Percentiles rank a stretch among this genome's conserved stretches.
These are phyloP conservation scores for Cynodonichthys magdalenae DNA, from an alignment of 2,797 vertebrate genomes.

Conservation along the genomic window DNA sequence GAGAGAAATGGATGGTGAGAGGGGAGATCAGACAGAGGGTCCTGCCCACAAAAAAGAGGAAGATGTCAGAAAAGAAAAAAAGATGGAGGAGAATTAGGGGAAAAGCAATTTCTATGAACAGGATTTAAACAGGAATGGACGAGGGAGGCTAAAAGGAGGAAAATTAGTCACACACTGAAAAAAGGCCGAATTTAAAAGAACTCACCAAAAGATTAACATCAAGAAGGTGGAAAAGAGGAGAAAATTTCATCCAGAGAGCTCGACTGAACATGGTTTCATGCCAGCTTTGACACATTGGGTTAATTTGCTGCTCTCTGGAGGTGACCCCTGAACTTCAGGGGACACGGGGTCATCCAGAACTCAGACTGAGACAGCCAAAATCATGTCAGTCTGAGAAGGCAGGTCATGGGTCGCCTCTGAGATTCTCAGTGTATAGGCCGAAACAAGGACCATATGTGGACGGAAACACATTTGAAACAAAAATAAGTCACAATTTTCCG, in stretches of 20 bases:
- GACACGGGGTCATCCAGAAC: conserved; percentile 73
- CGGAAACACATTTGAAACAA: conserved; percentile 79
- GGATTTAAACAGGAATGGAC: conserved; percentile 46
- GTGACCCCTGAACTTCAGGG: conserved; percentile 80
- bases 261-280: conserved; percentile 83
- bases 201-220: conserved; percentile 48
- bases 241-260: conserved; percentile 61
- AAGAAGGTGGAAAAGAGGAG: conserved; percentile 44
- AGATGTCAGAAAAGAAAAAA: conserved; percentile 48
- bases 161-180: conserved; percentile 70
- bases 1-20: conserved; percentile 32
- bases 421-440: conserved; percentile 77
- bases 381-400: conserved; percentile 83
- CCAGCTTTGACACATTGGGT: conserved; percentile 86
- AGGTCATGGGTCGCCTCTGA: conserved; percentile 79
- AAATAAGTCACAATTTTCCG: conserved; percentile 78
- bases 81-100: conserved; percentile 34
- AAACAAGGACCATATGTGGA: conserved; percentile 87
- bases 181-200: conserved; percentile 61
- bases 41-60: conserved; percentile 55
- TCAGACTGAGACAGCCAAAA: conserved; percentile 81
- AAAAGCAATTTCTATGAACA: conserved; percentile 42
- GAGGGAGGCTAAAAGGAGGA: conserved; percentile 51
- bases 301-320: conserved; percentile 85
- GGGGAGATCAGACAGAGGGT: conserved; percentile 72